These are phyloP conservation scores for Scrobipalpa atriplicella DNA, from an alignment of 2,888 invertebrate genomes.

Conservation along the genomic window DNA sequence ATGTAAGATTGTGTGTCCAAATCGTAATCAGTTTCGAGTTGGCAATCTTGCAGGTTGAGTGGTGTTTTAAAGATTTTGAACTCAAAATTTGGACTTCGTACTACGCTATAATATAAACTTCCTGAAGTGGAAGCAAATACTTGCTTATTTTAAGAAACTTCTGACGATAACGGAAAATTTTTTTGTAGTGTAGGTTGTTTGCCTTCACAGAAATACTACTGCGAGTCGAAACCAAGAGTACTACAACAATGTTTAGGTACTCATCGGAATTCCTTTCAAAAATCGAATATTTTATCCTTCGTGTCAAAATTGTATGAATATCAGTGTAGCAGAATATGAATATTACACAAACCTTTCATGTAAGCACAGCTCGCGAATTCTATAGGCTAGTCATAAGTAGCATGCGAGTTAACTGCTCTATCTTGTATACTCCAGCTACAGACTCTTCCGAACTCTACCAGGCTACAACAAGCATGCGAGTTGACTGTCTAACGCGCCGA, in stretches of 20 bases:
- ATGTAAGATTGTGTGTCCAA: background rate
- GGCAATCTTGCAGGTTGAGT: background rate
- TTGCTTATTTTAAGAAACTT: too few relatives aligned
- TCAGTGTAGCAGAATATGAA: too few relatives aligned
- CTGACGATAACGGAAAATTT: background rate
- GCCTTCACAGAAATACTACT: background rate
- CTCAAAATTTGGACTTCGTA: too few relatives aligned
- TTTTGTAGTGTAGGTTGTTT: background rate
- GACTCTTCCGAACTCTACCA: background rate
- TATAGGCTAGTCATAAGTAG: too few relatives aligned
- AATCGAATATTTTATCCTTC: too few relatives aligned
- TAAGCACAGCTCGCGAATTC: too few relatives aligned
- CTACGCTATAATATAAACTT: too few relatives aligned
- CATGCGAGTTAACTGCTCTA: too few relatives aligned
- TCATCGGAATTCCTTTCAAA: background rate
- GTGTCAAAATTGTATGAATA: too few relatives aligned
- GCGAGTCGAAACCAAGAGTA: background rate
- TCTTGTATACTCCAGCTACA: too few relatives aligned
- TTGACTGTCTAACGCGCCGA: constrained; percentile 30
- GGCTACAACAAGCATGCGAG: constrained; percentile 17
- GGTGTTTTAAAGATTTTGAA: background rate
- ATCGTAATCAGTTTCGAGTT: background rate
- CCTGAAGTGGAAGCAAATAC: too few relatives aligned
- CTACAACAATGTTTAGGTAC: background rate
- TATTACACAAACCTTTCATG: background rate